Evolutionary conservation across 2,888 invertebrate species (phyloP).

Genomic region (Leptinotarsa peninsularis): DNA sequence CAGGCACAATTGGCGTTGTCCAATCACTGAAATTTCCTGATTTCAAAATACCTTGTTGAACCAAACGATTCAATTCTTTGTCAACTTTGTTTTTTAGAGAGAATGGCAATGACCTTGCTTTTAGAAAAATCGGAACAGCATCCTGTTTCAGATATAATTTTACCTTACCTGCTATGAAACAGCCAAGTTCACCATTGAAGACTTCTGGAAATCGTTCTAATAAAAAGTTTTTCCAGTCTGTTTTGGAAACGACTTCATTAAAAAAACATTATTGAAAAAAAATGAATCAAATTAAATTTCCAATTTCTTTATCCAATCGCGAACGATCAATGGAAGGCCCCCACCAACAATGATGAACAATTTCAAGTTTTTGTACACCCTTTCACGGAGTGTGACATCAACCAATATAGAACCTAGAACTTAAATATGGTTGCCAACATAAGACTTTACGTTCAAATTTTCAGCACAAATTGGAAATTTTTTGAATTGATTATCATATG

Average conservation of each 20-base stretch:
- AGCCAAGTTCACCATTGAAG: conserved; percentile 22
- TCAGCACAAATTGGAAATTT: conserved; percentile 6
- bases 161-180: conserved; percentile 16
- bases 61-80: conserved; percentile 19
- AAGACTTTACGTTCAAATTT: conserved; percentile 13
- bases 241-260: neutral
- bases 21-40: conserved; percentile 37
- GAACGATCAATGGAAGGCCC: conserved; percentile 24
- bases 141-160: conserved; percentile 18
- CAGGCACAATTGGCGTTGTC: conserved; percentile 35
- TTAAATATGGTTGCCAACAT: conserved; percentile 23
- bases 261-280: conserved; percentile 16
- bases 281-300: conserved; percentile 13
- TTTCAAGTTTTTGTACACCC: neutral
- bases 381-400: conserved; percentile 13
- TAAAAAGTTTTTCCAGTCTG: conserved; percentile 13
- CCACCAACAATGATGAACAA: conserved; percentile 10
- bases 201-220: conserved; percentile 25
- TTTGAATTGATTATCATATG: conserved; percentile 22
- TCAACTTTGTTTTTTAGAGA: conserved; percentile 33
- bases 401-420: conserved; percentile 18
- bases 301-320: conserved; percentile 24
- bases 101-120: conserved; percentile 33
- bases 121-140: conserved; percentile 24
- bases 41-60: conserved; percentile 28